These are phyloP conservation scores for Iselma pallidipennis DNA, from an alignment of 2,888 invertebrate genomes.

Conservation along the genomic window DNA sequence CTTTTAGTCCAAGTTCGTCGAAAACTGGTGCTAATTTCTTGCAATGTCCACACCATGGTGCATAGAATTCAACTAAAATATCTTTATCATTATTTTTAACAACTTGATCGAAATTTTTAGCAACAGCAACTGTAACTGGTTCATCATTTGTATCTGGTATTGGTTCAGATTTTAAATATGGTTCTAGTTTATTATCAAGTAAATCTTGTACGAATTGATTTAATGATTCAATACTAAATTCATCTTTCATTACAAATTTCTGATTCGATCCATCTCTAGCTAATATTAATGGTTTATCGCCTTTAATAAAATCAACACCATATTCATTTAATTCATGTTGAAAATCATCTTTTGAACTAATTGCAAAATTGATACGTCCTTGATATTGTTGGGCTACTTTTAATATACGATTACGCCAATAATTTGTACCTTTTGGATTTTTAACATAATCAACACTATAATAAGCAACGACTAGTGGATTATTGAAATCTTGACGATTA, in stretches of 20 bases:
- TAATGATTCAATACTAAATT: conserved; percentile 84
- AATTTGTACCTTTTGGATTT: conserved; percentile 97
- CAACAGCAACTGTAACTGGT: conserved; percentile 88
- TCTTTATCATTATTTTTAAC: conserved; percentile 91
- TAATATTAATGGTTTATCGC: conserved; percentile 88
- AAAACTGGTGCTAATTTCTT: conserved; percentile 92
- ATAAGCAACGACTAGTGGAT: conserved; percentile 89
- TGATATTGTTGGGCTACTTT: conserved; percentile 75
- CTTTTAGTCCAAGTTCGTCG: conserved; percentile 90
- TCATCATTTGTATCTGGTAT: conserved; percentile 84
- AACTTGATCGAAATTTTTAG: conserved; percentile 94
- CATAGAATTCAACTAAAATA: conserved; percentile 97
- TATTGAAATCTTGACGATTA: conserved; percentile 81
- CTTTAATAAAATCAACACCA: conserved; percentile 83
- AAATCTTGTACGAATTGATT: conserved; percentile 84
- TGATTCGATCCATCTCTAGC: conserved; percentile 81
- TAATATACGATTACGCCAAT: conserved; percentile 96
- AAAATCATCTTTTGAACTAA: conserved; percentile 93
- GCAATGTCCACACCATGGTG: conserved; percentile 99
- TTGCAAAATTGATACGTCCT: conserved; percentile 77
- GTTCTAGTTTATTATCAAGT: conserved; percentile 79
- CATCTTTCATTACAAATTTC: conserved; percentile 87
- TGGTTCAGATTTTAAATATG: conserved; percentile 94
- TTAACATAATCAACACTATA: conserved; percentile 95
- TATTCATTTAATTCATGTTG: conserved; percentile 92